Evolutionary conservation across 2,797 vertebrate species (phyloP), one percentile per base, ranked within the genome.

Genomic region (Rhabdophis nuchalis): DNA sequence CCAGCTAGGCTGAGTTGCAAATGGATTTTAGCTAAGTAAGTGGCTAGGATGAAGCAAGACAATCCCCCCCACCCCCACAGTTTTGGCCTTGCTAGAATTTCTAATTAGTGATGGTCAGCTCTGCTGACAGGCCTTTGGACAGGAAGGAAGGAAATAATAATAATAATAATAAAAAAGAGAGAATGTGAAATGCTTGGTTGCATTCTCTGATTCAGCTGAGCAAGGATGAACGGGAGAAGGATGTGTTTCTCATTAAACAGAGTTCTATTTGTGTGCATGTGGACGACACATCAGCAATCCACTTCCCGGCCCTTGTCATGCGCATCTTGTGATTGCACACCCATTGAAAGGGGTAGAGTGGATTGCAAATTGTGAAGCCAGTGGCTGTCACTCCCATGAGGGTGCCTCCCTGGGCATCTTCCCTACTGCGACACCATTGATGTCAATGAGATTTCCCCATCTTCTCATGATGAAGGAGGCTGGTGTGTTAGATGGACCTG

Each of bases 11-110:
- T 32, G n/a, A 18, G 64, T 36, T 72, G 18, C n/a, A 61, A 90
- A 93, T 10, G 1, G 56, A 87, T 86, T 92, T 89, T 1, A 29
- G 77, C 61, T 89, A 93, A 95, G 91, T 36, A n/a, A 64, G 11
- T 13, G 87, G 72, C 27, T 77, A 23, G 87, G 90, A 46, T 54
- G 16, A 46, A 90, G 91, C 77, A 46, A 93, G 88, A 32, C 41
- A 90, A 90, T 87, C 29, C 88, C 5, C 3, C 46, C 4, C 89
- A 53, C 3, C 29, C 23, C 2, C 20, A 7, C 57, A 13, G 29
- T 53, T n/a, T 86, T 90, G 87, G 18, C 93, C 50, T 57, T n/a
- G 9, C 41, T 92, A n/a, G 5, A 23, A 29, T 27, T 4, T 46
- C 60, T 3, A n/a, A 90, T 58, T 57, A 88, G 53, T n/a, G 20